Conservation (phyloP, 1,140 invertebrate genomes). For the Radopholus similis region DNA sequence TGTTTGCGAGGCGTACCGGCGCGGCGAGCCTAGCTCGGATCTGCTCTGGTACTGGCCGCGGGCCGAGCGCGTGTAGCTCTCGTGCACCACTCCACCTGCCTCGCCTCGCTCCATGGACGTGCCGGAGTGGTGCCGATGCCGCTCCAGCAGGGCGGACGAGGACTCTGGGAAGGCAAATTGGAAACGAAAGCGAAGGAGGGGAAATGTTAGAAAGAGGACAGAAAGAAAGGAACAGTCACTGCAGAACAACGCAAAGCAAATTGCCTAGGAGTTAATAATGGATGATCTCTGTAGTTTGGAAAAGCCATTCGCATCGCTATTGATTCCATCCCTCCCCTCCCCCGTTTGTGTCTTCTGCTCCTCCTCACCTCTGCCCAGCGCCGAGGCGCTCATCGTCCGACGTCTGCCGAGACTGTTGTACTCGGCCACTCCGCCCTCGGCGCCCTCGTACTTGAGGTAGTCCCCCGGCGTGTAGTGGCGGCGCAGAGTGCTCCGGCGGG, state of each 20-base stretch:
- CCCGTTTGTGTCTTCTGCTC: no score
- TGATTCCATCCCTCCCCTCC: neutral
- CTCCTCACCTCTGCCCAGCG: constrained; percentile 52
- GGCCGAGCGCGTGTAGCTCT: constrained; percentile 7
- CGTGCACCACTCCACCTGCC: neutral
- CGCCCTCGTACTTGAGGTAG: constrained; percentile 52
- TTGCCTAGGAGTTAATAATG: no score
- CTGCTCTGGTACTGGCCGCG: constrained; percentile 56
- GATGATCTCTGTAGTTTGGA: no score
- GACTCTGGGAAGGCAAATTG: neutral
- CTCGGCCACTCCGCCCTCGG: constrained; percentile 36
- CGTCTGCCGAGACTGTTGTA: constrained; percentile 54
- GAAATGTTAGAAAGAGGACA: neutral
- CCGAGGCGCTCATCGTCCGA: constrained; percentile 58
- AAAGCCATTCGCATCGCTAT: neutral
- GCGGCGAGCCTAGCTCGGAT: constrained; percentile 42
- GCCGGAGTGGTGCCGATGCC: constrained; percentile 48
- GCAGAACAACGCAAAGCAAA: constrained; percentile 6
- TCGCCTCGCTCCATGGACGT: constrained; percentile 50
- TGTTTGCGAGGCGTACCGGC: constrained; percentile 58
- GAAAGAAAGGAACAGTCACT: neutral
- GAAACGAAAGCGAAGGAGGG: neutral
- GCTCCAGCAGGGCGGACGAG: constrained; percentile 21
- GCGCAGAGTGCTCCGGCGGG: constrained; percentile 54
- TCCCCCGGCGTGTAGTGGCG: constrained; percentile 59